Percentiles rank a stretch among this genome's conserved stretches.
Evolutionary conservation across 2,797 vertebrate species (phyloP).

Genomic region (Eulemur albifrons): DNA sequence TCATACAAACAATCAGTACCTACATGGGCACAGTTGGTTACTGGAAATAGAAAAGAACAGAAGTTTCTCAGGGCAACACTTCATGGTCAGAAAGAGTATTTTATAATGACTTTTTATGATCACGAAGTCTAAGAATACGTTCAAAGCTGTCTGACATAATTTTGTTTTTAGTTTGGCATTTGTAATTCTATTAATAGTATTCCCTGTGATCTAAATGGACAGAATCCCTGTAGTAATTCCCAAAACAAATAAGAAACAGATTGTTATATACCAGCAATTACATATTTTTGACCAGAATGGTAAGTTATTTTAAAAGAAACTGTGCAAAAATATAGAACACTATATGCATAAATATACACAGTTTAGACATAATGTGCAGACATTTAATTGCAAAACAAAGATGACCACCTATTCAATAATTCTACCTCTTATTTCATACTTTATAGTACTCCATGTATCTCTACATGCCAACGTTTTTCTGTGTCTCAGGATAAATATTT

Average conservation of each 20-base stretch:
- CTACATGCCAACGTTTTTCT: neutral
- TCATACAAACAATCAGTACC: neutral
- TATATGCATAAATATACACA: neutral
- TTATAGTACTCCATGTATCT: neutral
- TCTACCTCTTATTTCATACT: neutral
- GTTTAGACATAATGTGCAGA: neutral
- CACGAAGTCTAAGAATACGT: neutral
- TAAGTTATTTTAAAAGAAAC: constrained; percentile 1
- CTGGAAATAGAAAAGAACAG: neutral
- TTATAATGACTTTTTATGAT: neutral
- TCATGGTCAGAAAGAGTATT: neutral
- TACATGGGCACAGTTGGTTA: neutral
- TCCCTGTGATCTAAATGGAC: neutral
- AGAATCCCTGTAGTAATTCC: neutral
- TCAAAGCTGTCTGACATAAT: neutral
- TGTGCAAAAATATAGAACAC: neutral
- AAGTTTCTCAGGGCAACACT: neutral
- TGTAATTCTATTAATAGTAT: neutral
- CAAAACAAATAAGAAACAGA: constrained; percentile 17
- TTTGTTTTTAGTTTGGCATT: neutral
- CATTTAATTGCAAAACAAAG: neutral
- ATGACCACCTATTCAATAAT: neutral
- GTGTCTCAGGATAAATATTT: neutral
- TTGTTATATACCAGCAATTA: neutral
- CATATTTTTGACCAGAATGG: neutral